phyloP scores from a whole-genome alignment of 2,888 invertebrate species.

The Ormyrus pomaceus region DNA sequence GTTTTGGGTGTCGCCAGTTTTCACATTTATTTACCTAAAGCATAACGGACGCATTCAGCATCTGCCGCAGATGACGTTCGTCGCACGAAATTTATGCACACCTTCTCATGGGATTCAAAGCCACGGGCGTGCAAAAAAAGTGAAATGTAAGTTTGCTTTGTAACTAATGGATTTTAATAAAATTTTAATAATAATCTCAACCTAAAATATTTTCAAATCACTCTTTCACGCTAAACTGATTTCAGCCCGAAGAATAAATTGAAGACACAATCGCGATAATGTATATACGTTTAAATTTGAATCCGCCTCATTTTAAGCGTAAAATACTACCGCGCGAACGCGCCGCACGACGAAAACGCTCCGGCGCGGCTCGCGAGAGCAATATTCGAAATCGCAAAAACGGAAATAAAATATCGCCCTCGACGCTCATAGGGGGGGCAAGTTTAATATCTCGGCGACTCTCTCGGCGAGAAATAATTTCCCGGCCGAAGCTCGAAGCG shows the following conservation, averaged over 20 bases:
- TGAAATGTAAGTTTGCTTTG: no score
- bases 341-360: neutral
- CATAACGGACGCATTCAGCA: no score
- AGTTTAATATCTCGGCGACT: conserved; percentile 3
- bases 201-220: no score
- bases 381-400: conserved; percentile 18
- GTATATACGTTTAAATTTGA: neutral
- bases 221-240: neutral
- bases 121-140: conserved; percentile 8
- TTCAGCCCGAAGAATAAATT: conserved; percentile 2
- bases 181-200: no score
- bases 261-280: no score
- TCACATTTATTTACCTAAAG: no score
- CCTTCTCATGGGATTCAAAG: conserved; percentile 23
- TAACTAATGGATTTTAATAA: no score
- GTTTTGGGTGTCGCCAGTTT: no score
- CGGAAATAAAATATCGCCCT: conserved; percentile 10
- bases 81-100: conserved; percentile 48
- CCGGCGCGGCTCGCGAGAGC: neutral
- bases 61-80: no score
- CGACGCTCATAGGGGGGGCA: no score
- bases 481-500: neutral
- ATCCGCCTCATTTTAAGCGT: neutral
- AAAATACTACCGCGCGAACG: neutral
- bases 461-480: conserved; percentile 14